These are phyloP conservation scores for Xanthia togata DNA, from an alignment of 2,888 invertebrate genomes.

Conservation along the genomic window DNA sequence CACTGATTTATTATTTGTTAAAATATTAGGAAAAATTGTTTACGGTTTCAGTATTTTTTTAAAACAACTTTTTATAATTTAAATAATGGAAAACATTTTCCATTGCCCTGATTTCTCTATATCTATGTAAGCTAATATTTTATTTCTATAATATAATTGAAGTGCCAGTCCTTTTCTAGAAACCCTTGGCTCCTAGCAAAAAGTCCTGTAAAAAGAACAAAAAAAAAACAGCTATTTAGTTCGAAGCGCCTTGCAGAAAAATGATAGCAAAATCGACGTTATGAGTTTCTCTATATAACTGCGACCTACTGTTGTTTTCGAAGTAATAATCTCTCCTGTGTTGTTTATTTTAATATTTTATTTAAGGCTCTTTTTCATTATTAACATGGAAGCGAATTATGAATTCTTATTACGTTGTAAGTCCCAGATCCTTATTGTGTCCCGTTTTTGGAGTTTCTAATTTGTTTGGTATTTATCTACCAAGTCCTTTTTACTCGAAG, in stretches of 20 bases:
- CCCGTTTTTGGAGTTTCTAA: constrained; percentile 29
- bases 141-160: constrained; percentile 5
- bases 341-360: constrained; percentile 30
- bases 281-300: constrained; percentile 44
- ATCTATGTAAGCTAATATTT: background rate
- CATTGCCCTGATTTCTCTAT: background rate
- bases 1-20: background rate
- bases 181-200: background rate
- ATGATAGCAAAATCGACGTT: constrained; percentile 50
- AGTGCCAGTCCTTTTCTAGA: background rate
- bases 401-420: constrained; percentile 46
- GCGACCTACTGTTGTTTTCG: constrained; percentile 9
- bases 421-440: constrained; percentile 23
- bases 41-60: background rate
- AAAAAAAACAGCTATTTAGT: constrained; percentile 18
- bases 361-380: constrained; percentile 24
- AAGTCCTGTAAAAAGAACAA: background rate
- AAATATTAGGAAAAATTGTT: background rate
- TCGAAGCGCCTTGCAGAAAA: constrained; percentile 50
- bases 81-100: background rate
- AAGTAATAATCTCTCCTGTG: background rate
- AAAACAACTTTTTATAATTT: background rate
- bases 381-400: constrained; percentile 36
- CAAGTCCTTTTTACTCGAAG: background rate
- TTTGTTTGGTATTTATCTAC: constrained; percentile 28